Percentiles rank a stretch among this genome's conserved stretches.
These are phyloP conservation scores for Ammodytes marinus DNA, from an alignment of 2,113 vertebrate species.

Conservation along the genomic window DNA sequence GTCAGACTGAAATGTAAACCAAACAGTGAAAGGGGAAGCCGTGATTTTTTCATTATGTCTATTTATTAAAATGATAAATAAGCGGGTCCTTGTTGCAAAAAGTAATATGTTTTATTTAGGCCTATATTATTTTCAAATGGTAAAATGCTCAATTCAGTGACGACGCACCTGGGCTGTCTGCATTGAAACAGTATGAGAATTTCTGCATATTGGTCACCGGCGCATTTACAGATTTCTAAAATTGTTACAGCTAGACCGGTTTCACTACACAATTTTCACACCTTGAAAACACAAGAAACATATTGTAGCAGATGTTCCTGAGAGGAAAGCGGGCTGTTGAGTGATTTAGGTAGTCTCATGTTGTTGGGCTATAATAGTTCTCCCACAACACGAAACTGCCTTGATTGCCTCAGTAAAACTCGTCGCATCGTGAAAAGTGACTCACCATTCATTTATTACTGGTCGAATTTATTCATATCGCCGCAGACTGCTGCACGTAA, in stretches of 20 bases:
- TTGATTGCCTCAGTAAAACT: conserved; percentile 98
- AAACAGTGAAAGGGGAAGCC: not conserved
- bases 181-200: not conserved
- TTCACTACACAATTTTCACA: not conserved
- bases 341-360: conserved; percentile 99
- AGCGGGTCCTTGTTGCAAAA: not conserved
- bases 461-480: conserved; percentile 21
- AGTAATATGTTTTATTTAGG: not conserved
- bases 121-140: not conserved
- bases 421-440: conserved; percentile 83
- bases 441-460: conserved; percentile 38
- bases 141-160: not conserved
- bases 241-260: not conserved
- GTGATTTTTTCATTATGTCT: not conserved
- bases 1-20: conserved; percentile 22
- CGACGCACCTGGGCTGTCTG: not conserved
- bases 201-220: not conserved
- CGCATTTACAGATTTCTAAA: conserved; percentile 10
- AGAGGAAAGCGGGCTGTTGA: conserved; percentile 87
- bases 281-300: not conserved
- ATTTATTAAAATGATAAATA: not conserved
- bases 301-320: not conserved
- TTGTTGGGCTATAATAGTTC: conserved; percentile 95
- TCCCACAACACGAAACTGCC: conserved; percentile 98
- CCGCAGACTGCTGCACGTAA: conserved; percentile 6